A percentile compares a stretch with the other conserved stretches of the same genome.
phyloP scores from a whole-genome alignment of 1,140 invertebrate species.

The Lepidostoma basale region DNA sequence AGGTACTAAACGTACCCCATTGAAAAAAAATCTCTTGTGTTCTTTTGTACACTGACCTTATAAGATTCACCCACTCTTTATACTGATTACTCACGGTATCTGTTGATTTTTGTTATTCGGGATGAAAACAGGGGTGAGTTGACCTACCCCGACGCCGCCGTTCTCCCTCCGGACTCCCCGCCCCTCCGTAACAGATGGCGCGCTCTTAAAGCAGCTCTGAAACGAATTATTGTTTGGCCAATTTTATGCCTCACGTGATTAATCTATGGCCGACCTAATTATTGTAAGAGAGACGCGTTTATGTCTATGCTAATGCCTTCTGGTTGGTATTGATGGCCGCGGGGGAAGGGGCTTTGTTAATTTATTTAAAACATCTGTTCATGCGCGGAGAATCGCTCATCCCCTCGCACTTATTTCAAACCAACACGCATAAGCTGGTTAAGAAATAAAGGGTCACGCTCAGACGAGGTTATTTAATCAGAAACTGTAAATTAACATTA shows the following conservation, averaged over 20 bases:
- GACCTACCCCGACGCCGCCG: neutral
- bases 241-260: conserved; percentile 38
- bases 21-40: too few relatives aligned
- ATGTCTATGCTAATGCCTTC: conserved; percentile 36
- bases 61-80: too few relatives aligned
- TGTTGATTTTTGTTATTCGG: conserved; percentile 8
- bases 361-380: conserved; percentile 29
- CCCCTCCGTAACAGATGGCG: conserved; percentile 28
- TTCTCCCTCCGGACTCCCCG: neutral
- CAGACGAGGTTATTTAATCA: too few relatives aligned
- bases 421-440: neutral
- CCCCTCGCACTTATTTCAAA: neutral
- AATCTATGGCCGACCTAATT: conserved; percentile 39
- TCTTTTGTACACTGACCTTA: too few relatives aligned
- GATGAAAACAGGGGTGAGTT: neutral
- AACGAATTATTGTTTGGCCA: conserved; percentile 35
- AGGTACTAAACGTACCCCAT: too few relatives aligned
- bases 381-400: neutral
- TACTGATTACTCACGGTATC: neutral
- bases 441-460: neutral
- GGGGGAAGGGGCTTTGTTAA: conserved; percentile 15
- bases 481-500: too few relatives aligned
- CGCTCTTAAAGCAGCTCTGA: conserved; percentile 4
- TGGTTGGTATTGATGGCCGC: conserved; percentile 17
- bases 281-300: conserved; percentile 35